Conservation (phyloP, 2,113 vertebrate genomes). For the Aegotheles bennettii region DNA sequence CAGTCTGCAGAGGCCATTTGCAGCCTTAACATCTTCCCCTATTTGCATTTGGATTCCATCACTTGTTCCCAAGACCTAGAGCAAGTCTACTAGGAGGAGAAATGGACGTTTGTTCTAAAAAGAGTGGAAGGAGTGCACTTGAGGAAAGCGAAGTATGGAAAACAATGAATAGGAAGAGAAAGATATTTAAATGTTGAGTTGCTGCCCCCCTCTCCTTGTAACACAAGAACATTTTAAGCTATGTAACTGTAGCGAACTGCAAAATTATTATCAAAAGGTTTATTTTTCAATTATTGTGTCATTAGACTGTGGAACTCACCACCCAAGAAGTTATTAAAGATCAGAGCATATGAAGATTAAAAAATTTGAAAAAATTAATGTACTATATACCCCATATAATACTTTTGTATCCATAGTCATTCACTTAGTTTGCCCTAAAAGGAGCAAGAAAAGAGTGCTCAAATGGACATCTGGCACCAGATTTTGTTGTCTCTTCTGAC, state of each 20-base stretch:
- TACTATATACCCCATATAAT: fast-evolving
- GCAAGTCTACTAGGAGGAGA: not conserved
- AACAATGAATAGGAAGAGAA: not conserved
- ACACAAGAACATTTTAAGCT: not conserved
- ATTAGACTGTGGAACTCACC: not conserved
- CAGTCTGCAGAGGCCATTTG: not conserved
- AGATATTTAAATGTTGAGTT: not conserved
- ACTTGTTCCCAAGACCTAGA: not conserved
- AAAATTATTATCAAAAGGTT: not conserved
- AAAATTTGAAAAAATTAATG: not conserved
- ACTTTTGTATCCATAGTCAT: not conserved
- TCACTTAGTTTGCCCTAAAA: not conserved
- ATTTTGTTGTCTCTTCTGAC: not conserved
- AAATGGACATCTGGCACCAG: not conserved
- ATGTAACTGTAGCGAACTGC: not conserved
- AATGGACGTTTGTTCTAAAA: not conserved
- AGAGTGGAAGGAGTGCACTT: fast-evolving
- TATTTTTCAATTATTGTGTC: not conserved
- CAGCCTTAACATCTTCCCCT: not conserved
- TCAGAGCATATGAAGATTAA: not conserved
- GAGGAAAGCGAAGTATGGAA: not conserved
- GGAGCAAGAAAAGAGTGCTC: not conserved
- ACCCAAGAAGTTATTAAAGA: not conserved
- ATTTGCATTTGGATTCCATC: not conserved
- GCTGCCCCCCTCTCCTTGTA: not conserved